phyloP scores from a whole-genome alignment of 2,888 invertebrate genomes.

The Allacma fusca region DNA sequence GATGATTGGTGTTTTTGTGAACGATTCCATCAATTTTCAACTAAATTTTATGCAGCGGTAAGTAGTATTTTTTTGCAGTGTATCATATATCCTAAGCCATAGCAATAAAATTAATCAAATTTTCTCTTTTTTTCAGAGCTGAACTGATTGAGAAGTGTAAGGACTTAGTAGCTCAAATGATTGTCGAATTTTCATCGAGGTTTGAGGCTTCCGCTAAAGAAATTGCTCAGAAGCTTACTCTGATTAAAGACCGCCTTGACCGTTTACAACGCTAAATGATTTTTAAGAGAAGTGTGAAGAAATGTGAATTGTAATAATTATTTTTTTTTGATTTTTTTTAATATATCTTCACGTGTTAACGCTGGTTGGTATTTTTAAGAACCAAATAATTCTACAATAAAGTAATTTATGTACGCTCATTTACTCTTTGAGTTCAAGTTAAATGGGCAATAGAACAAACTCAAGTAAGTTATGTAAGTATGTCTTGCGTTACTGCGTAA shows the following conservation, averaged over 20 bases:
- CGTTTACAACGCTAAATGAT: slow-evolving; percentile 29
- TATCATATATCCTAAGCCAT: too few relatives aligned
- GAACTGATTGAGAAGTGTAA: slow-evolving; percentile 60
- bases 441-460: too few relatives aligned
- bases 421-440: too few relatives aligned
- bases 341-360: too few relatives aligned
- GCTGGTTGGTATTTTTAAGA: too few relatives aligned
- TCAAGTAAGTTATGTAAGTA: too few relatives aligned
- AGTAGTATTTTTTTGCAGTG: background rate
- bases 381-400: too few relatives aligned
- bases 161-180: slow-evolving; percentile 57
- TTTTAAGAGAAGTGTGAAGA: background rate
- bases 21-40: slow-evolving; percentile 52
- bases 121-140: slow-evolving; percentile 44
- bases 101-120: too few relatives aligned
- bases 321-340: background rate
- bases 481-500: too few relatives aligned
- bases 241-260: slow-evolving; percentile 54
- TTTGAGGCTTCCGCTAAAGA: slow-evolving; percentile 54
- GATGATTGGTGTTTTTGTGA: slow-evolving; percentile 56
- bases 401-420: too few relatives aligned
- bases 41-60: slow-evolving; percentile 45
- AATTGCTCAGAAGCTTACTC: slow-evolving; percentile 48
- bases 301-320: background rate
- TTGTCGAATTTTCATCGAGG: slow-evolving; percentile 60